These are phyloP conservation scores for Esox niger DNA, from an alignment of 2,113 vertebrate genomes.

Conservation along the genomic window DNA sequence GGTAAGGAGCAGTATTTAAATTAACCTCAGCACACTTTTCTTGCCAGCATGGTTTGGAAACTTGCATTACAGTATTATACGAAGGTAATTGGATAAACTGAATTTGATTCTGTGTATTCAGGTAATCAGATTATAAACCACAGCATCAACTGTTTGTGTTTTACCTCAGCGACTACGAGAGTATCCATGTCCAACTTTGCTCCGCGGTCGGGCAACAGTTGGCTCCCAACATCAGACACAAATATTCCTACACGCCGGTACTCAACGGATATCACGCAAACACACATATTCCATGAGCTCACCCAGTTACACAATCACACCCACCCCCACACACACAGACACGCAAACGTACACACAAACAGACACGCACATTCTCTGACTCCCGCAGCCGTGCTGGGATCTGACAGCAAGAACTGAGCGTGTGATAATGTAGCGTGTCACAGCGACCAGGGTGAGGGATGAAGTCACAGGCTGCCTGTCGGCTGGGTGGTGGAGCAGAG, in stretches of 20 bases:
- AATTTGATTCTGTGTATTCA: slow-evolving; percentile 38
- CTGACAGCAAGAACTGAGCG: slow-evolving; percentile 17
- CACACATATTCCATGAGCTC: slow-evolving; percentile 12
- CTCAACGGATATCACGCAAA: slow-evolving; percentile 3
- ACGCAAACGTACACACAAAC: background rate
- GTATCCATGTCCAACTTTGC: slow-evolving; percentile 20
- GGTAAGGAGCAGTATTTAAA: background rate
- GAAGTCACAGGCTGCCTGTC: slow-evolving; percentile 57
- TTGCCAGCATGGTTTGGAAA: slow-evolving; percentile 21
- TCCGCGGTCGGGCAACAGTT: too few species aligned
- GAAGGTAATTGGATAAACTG: slow-evolving; percentile 40
- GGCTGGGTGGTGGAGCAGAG: slow-evolving; percentile 42
- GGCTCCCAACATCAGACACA: too few species aligned
- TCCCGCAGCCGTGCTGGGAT: slow-evolving; percentile 10
- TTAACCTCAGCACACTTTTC: slow-evolving; percentile 28
- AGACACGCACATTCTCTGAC: background rate
- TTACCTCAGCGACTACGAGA: slow-evolving; percentile 45
- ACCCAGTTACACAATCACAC: too few species aligned
- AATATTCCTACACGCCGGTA: too few species aligned
- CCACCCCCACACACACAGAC: background rate
- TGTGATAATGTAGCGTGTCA: slow-evolving; percentile 56
- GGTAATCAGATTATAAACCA: slow-evolving; percentile 38
- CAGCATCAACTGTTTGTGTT: slow-evolving; percentile 44
- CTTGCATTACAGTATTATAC: slow-evolving; percentile 26
- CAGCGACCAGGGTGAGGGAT: slow-evolving; percentile 53